Evolutionary conservation across 2,113 vertebrate genomes (phyloP).

Genomic region (Turnix velox): DNA sequence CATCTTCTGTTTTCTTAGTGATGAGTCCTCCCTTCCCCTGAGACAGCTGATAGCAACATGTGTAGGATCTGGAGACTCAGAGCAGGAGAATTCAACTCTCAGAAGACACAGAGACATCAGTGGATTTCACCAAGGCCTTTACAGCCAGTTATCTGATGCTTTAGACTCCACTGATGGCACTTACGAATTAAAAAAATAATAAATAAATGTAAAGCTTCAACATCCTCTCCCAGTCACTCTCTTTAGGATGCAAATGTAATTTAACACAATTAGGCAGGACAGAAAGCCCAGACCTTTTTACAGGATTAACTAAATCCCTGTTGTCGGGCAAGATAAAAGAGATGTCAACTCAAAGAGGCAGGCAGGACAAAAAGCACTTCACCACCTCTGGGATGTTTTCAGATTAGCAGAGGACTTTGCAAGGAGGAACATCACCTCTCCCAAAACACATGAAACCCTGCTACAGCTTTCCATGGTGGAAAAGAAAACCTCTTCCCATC

Average conservation of each 20-base stretch:
- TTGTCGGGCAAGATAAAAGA: not conserved
- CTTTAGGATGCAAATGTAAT: not conserved
- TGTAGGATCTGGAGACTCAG: not conserved
- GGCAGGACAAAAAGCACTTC: not conserved
- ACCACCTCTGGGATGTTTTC: not conserved
- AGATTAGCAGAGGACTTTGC: not conserved
- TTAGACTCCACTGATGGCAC: not conserved
- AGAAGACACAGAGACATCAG: not conserved
- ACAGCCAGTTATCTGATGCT: not conserved
- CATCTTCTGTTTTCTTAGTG: not conserved
- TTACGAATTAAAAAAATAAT: conserved; percentile 25
- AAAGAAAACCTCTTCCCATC: not conserved
- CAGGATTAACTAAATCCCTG: not conserved
- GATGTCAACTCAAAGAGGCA: not conserved
- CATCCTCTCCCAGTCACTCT: not conserved
- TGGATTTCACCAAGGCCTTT: not conserved
- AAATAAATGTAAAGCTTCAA: not conserved
- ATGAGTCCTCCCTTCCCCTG: not conserved
- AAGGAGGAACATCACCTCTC: not conserved
- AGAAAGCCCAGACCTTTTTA: conserved; percentile 3
- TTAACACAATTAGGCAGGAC: conserved; percentile 5
- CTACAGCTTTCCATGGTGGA: not conserved
- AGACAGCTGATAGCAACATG: not conserved
- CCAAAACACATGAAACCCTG: not conserved
- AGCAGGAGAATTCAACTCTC: not conserved